Evolutionary conservation across 1,140 invertebrate species (phyloP).

Genomic region (Dinoponera quadriceps): DNA sequence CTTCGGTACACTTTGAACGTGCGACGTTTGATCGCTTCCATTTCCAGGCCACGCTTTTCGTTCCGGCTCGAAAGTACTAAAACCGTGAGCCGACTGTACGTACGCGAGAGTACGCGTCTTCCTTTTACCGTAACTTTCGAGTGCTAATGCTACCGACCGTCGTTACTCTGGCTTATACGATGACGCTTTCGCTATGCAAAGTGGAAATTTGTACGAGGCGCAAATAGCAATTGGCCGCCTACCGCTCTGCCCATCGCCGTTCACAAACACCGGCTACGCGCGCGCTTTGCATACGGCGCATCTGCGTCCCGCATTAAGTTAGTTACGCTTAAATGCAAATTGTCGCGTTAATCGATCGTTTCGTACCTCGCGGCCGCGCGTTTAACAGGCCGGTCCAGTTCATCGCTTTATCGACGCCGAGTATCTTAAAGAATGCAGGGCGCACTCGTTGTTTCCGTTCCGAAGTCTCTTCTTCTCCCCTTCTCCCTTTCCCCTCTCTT

Average conservation of each 20-base stretch:
- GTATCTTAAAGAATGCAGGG: conserved; percentile 46
- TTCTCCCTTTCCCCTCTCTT: neutral
- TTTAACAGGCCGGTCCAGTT: conserved; percentile 10
- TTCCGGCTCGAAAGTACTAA: conserved; percentile 2
- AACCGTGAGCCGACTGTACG: neutral
- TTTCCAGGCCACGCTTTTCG: neutral
- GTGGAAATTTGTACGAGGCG: conserved; percentile 69
- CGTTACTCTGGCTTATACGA: neutral
- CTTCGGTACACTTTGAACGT: neutral
- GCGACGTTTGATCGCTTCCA: neutral
- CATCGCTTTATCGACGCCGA: conserved; percentile 62
- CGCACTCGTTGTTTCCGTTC: no score
- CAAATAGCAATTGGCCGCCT: conserved; percentile 70
- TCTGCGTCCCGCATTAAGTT: conserved; percentile 80
- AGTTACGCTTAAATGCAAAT: conserved; percentile 86
- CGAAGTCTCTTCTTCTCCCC: no score
- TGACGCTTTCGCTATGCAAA: conserved; percentile 59
- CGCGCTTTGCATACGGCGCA: conserved; percentile 81
- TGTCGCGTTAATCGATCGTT: conserved; percentile 81
- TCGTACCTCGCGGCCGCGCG: conserved; percentile 63
- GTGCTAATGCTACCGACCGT: conserved; percentile 13
- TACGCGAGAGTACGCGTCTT: neutral
- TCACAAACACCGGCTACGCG: conserved; percentile 72
- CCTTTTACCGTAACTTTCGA: conserved; percentile 26
- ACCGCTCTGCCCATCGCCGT: conserved; percentile 72